Evolutionary conservation across 2,113 vertebrate genomes (phyloP).

Genomic region (Trachemys scripta): DNA sequence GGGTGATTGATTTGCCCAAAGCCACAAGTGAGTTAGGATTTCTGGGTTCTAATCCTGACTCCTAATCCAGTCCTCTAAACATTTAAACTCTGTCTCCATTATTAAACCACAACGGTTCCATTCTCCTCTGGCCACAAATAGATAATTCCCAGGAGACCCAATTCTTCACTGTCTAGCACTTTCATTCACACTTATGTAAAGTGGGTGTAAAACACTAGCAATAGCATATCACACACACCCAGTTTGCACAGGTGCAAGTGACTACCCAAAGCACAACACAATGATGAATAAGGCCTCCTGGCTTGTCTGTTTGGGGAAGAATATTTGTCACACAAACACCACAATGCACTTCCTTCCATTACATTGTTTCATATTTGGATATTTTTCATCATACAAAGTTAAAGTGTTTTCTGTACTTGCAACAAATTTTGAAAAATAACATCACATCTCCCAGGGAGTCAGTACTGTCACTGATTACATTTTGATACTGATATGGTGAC

Average conservation of each 20-base stretch:
- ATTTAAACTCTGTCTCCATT: neutral
- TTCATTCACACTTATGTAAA: neutral
- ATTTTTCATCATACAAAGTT: neutral
- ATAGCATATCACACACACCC: neutral
- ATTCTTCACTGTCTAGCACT: neutral
- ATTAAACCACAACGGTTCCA: neutral
- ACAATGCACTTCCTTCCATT: fast-evolving
- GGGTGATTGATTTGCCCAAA: neutral
- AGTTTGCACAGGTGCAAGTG: neutral
- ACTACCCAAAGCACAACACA: neutral
- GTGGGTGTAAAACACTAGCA: neutral
- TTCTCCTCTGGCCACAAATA: neutral
- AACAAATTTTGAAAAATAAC: neutral
- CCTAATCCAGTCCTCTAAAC: neutral
- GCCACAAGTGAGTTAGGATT: neutral
- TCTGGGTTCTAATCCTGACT: neutral
- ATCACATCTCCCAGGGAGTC: neutral
- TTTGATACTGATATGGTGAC: neutral
- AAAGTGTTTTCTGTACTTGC: neutral
- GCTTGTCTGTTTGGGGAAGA: neutral
- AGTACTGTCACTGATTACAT: neutral
- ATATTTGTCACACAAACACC: neutral
- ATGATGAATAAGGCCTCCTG: neutral
- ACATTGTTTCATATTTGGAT: conserved; percentile 12
- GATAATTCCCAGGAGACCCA: neutral